Evolutionary conservation across 1,140 invertebrate genomes (phyloP), one percentile per base, ranked within the genome.

Genomic region (Drosophila melanica): DNA sequence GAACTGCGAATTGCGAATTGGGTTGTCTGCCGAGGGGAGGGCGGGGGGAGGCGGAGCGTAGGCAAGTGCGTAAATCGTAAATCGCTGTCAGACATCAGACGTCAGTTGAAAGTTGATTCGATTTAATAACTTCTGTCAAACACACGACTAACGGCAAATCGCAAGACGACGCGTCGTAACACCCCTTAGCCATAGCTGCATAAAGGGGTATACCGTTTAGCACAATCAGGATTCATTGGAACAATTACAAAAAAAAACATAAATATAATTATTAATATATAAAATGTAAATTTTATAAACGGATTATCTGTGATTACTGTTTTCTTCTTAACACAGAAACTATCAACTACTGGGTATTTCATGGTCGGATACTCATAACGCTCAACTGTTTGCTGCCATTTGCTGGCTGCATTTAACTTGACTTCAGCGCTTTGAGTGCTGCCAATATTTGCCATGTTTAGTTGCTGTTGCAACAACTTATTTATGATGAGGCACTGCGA

Each of bases 41-140:
- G 7, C 18, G n/a, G 4, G 12, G 16, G n/a, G 8, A 18, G 58
- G 41, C n/a, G 30, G 12, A 45, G 51, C 6, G 20, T n/a, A 3
- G 42, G 53, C 60, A 67, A 74, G 71, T 75, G 73, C 73, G 73
- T 75, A 69, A 69, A 69, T 69, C 66, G 23, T 53, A 41, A 50
- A 60, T 55, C 55, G 60, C 27, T 62, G 59, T 33, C 75, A 71
- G 72, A 70, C 66, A 57, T 71, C 66, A 78, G 72, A 70, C 60
- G 62, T 71, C 66, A 78, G 77, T 74, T 86, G 75, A 57, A 45
- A 81, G 47, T 81, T 81, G 81, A 86, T 81, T 86, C 77, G 75
- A 86, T 86, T 86, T 86, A 86, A 86, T 86, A 86, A 86, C 81
- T 81, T 81, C 75, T 86, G 81, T 86, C 81, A 68, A 73, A 68